Evolutionary conservation across 2,888 invertebrate species (phyloP), one percentile per base, ranked within the genome.

Genomic region (Cephalotes varians): DNA sequence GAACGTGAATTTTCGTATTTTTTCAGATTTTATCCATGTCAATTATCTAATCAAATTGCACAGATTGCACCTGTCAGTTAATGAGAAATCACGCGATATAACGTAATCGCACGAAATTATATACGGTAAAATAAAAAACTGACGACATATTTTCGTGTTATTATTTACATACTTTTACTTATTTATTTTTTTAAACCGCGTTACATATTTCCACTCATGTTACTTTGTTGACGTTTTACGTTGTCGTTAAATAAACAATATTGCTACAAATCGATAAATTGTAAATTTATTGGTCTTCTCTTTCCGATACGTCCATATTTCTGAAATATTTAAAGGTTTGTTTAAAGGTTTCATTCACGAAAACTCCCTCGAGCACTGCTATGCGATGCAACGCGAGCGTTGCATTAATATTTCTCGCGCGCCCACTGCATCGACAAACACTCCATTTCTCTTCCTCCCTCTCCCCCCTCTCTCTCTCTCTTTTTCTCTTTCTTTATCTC

Each of bases 331-430:
- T 37, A 25, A 51, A 34, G 31, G 2, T 15, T 49, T 37, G 31
- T 37, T 28, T 31, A 31, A 72, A 47, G 15, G 10, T 49, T n/a
- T n/a, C 18, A 1, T 28, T 51, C 28, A 25, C 28, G n/a, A 64
- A 64, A 37, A 64, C 12, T 64, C 34, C 21, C 49, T 56, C 21
- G 40, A 31, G 31, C 44, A 31, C 9, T 3, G 10, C n/a, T 28
- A 28, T 21, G 31, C 49, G 64, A 28, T 74, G 34, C 64, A 74
- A 40, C 40, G 25, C 3, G 37, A 60, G n/a, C n/a, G 28, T 56
- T 72, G 67, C 54, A 67, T 67, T 77, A 77, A 65, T 77, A 77
- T 77, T 77, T 54, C 77, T 44, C 25, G 65, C 25, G 12, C 62
- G 49, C 25, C 21, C 40, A 28, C 25, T 62, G 21, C 25, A 62